These are phyloP conservation scores for Phalacrocorax brasilianus DNA, from an alignment of 2,113 vertebrate species.

Conservation along the genomic window DNA sequence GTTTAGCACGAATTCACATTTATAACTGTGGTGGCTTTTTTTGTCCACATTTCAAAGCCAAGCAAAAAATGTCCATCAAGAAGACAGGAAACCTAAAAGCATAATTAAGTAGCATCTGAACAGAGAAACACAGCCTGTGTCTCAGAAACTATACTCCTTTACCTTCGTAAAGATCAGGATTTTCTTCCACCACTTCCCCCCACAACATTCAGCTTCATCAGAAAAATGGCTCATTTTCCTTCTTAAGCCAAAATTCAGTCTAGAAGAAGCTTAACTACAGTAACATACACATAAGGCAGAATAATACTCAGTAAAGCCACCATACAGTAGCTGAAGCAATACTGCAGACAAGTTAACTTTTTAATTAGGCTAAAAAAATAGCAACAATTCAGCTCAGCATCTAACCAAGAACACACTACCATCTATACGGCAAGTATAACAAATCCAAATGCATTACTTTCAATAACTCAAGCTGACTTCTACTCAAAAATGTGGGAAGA, in stretches of 20 bases:
- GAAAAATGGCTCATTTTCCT: background rate
- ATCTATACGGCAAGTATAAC: background rate
- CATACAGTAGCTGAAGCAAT: background rate
- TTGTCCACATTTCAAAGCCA: background rate
- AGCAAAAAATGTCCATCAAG: background rate
- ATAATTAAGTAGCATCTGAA: background rate
- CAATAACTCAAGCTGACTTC: background rate
- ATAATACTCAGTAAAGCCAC: background rate
- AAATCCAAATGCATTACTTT: background rate
- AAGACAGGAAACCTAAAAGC: background rate
- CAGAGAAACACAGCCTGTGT: background rate
- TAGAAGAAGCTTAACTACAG: background rate
- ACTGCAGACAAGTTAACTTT: background rate
- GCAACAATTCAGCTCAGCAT: background rate
- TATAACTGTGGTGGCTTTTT: background rate
- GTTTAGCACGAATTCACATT: background rate
- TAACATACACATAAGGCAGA: background rate
- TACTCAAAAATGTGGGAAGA: background rate
- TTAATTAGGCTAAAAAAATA: background rate
- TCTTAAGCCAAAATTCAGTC: background rate
- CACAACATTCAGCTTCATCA: background rate
- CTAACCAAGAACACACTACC: background rate
- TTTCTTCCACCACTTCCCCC: background rate
- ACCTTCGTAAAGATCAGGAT: background rate
- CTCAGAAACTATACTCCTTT: background rate